Conservation (phyloP, 2,113 vertebrate species). For the Myocastor coypus region DNA sequence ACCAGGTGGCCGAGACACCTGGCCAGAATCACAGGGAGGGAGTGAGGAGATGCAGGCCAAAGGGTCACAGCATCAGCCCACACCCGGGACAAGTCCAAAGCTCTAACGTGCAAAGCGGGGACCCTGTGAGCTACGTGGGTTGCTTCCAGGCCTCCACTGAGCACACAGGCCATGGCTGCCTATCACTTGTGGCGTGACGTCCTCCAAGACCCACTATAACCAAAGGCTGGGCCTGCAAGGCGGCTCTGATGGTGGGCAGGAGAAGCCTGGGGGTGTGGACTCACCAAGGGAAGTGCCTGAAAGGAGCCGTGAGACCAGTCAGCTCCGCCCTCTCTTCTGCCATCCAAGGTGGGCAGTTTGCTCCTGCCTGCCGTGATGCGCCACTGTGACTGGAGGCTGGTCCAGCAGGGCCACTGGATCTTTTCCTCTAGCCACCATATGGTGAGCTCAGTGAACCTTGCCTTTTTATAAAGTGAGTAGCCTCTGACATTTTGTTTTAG, state of each 20-base stretch:
- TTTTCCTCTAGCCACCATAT: not conserved
- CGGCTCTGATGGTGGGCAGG: not conserved
- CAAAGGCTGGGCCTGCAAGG: not conserved
- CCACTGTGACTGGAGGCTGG: not conserved
- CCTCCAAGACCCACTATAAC: not conserved
- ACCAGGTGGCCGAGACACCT: rapidly evolving
- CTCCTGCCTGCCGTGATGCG: not conserved
- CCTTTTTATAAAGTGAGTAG: not conserved
- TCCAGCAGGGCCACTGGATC: not conserved
- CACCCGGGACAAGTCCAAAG: rapidly evolving
- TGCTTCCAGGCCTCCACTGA: not conserved
- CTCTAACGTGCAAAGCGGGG: rapidly evolving
- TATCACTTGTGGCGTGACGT: too few species aligned
- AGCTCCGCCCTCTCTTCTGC: not conserved
- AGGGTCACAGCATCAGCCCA: rapidly evolving
- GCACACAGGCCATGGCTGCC: rapidly evolving
- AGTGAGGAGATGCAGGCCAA: not conserved
- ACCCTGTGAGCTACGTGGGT: rapidly evolving
- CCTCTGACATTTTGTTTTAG: not conserved
- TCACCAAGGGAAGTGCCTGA: not conserved
- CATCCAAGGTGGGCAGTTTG: not conserved
- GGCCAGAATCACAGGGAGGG: not conserved
- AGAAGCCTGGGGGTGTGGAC: not conserved
- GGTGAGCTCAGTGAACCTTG: not conserved
- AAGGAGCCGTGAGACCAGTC: not conserved